Conservation (phyloP, 1,140 invertebrate genomes). For the Drosophila paulistorum region DNA sequence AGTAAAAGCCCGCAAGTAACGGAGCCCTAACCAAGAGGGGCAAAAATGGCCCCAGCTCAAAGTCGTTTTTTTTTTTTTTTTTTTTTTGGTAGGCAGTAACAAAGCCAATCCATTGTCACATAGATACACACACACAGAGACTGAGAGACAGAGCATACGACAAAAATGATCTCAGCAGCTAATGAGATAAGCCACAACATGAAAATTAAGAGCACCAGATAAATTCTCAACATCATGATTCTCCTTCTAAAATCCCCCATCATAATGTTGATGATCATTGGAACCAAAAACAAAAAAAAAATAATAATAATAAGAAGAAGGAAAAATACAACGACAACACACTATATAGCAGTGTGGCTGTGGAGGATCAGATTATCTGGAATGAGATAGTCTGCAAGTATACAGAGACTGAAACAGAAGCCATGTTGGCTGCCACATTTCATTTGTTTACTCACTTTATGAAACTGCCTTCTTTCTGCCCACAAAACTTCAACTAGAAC, state of each 20-base stretch:
- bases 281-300: no score
- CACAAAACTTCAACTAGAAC: constrained; percentile 4
- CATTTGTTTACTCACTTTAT: constrained; percentile 76
- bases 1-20: constrained; percentile 30
- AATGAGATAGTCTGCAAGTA: not conserved
- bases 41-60: not conserved
- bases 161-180: constrained; percentile 45
- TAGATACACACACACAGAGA: constrained; percentile 46
- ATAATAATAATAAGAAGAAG: no score
- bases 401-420: constrained; percentile 22
- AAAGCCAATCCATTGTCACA: constrained; percentile 55
- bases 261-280: constrained; percentile 4
- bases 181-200: constrained; percentile 17
- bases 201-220: constrained; percentile 14
- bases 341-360: not conserved
- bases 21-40: constrained; percentile 24
- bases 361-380: constrained; percentile 2
- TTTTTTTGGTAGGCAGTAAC: constrained; percentile 24
- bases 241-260: not conserved
- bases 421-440: constrained; percentile 54
- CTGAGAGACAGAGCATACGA: constrained; percentile 59
- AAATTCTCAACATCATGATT: constrained; percentile 17
- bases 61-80: not conserved
- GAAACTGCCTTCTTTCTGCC: constrained; percentile 35
- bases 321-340: no score